Evolutionary conservation across 2,113 vertebrate genomes (phyloP).

Genomic region (Coregonus clupeaformis): DNA sequence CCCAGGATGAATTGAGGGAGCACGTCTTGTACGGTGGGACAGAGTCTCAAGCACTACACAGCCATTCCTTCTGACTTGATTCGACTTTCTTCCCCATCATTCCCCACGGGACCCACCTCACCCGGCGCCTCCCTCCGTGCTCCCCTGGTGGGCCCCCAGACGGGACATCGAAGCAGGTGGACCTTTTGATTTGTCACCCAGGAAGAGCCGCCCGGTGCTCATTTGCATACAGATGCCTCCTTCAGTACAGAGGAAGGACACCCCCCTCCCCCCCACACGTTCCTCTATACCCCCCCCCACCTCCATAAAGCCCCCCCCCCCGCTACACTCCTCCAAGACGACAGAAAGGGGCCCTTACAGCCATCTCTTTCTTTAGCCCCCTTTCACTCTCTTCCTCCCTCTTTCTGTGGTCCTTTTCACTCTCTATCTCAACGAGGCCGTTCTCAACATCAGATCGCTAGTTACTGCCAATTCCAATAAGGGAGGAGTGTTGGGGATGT

Average conservation of each 20-base stretch:
- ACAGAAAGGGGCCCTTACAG: constrained; percentile 46
- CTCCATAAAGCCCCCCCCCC: constrained; percentile 27
- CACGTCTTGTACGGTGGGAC: constrained; percentile 24
- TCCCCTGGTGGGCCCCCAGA: background rate
- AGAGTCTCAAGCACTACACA: constrained; percentile 9
- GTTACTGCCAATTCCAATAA: constrained; percentile 40
- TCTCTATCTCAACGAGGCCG: constrained; percentile 22
- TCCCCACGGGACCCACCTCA: constrained; percentile 14
- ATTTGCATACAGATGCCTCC: constrained; percentile 63
- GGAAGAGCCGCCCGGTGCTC: constrained; percentile 42
- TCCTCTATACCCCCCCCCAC: constrained; percentile 6
- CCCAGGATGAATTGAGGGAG: constrained; percentile 42
- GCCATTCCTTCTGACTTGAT: constrained; percentile 23
- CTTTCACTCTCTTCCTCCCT: constrained; percentile 26
- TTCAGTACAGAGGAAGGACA: constrained; percentile 44
- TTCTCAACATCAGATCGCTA: constrained; percentile 37
- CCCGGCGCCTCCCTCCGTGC: background rate
- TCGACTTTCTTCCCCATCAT: background rate
- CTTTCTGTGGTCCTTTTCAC: background rate
- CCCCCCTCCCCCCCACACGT: constrained; percentile 14
- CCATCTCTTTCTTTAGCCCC: constrained; percentile 46
- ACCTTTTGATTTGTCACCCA: constrained; percentile 52
- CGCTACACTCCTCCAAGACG: background rate
- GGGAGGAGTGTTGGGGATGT: constrained; percentile 31
- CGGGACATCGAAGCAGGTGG: constrained; percentile 47